phyloP scores from a whole-genome alignment of 2,888 invertebrate species.

The Netelia virgata region DNA sequence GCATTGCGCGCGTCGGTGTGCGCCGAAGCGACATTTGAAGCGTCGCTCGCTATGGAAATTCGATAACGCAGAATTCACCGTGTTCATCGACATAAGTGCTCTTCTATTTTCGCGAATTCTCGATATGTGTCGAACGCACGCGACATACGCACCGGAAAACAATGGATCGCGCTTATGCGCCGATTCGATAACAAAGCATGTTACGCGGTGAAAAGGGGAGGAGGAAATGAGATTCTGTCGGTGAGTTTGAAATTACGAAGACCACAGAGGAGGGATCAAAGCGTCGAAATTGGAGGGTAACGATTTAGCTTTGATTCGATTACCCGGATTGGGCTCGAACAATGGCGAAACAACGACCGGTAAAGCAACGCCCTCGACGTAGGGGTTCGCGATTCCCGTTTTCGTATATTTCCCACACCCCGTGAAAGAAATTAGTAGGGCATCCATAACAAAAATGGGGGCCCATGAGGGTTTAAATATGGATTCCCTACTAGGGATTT shows the following conservation, averaged over 20 bases:
- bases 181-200: conserved; percentile 10
- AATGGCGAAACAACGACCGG: not conserved
- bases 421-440: too few species aligned
- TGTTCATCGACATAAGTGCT: conserved; percentile 45
- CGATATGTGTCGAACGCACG: not conserved
- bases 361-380: too few species aligned
- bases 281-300: not conserved
- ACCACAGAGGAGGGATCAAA: not conserved
- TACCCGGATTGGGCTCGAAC: conserved; percentile 5
- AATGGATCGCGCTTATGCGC: conserved; percentile 17
- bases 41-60: conserved; percentile 28
- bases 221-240: not conserved
- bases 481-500: too few species aligned
- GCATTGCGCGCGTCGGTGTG: conserved; percentile 30
- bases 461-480: too few species aligned
- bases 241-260: not conserved
- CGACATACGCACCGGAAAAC: not conserved
- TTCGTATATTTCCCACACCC: conserved; percentile 20
- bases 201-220: not conserved
- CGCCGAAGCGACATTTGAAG: conserved; percentile 33
- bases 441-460: too few species aligned
- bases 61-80: conserved; percentile 40
- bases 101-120: conserved; percentile 24
- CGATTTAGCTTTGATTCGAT: conserved; percentile 44
- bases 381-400: conserved; percentile 4